Evolutionary conservation across 2,113 vertebrate species (phyloP).

Genomic region (Octodon degus): DNA sequence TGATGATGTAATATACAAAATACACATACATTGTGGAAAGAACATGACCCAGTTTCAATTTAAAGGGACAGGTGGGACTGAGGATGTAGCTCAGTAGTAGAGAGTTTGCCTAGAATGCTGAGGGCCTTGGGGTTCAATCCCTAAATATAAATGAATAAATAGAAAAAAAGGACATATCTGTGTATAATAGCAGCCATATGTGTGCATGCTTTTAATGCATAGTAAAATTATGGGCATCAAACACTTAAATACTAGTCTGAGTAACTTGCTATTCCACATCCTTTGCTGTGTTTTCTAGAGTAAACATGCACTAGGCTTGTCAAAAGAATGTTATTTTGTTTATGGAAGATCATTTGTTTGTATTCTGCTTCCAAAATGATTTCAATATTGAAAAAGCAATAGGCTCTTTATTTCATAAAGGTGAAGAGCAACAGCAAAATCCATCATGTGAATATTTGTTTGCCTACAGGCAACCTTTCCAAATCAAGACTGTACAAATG

Average conservation of each 20-base stretch:
- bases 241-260: neutral
- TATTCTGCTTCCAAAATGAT: constrained; percentile 47
- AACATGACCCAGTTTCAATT: constrained; percentile 11
- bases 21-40: neutral
- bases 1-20: neutral
- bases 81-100: no score
- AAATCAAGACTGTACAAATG: neutral
- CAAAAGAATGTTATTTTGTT: constrained; percentile 38
- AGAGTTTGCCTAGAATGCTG: neutral
- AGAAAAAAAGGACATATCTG: neutral
- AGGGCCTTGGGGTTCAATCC: neutral
- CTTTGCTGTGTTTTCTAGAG: constrained; percentile 5
- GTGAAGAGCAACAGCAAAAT: constrained; percentile 50
- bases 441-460: constrained; percentile 42
- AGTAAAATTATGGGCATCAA: neutral
- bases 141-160: neutral
- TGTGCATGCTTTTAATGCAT: neutral
- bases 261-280: neutral
- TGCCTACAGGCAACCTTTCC: neutral
- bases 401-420: constrained; percentile 56
- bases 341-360: constrained; percentile 46
- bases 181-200: neutral
- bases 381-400: constrained; percentile 54
- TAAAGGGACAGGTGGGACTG: neutral
- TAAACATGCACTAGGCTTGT: neutral